Evolutionary conservation across 2,888 invertebrate genomes (phyloP), one percentile per base, ranked within the genome.

Genomic region (Gryllus longicercus): DNA sequence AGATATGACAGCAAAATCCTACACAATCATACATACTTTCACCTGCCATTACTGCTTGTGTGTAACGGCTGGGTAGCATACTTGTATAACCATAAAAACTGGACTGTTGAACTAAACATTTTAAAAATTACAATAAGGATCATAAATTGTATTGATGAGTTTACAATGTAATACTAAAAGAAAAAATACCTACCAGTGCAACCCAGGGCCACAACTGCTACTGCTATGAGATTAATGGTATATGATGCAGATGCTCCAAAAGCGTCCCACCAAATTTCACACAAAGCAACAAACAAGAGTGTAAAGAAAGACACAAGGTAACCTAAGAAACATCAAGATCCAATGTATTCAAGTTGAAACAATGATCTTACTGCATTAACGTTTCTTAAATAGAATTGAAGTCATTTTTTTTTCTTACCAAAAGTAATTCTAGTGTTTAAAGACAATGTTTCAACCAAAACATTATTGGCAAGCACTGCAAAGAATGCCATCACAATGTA

Each of bases 81-180:
- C 96, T 96, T 1, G 96, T 95, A 86, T 96, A 96, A 3, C 97
- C 97, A 86, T 97, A 97, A 87, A 96, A 97, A 85, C 96, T 96
- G 1, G 96, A 96, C 86, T 97, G 97, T 87, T 97, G 97, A 81
- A 97, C 94, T 90, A 85, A 76, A 85, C 86, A 81, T 84, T 83
- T 83, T 82, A 79, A 80, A 80, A 50, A 51, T 76, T 23, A n/a
- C 38, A n/a, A 63, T 18, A 77, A 25, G 75, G 75, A 80, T 77
- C 76, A 74, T 50, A 14, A 18, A 23, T 25, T 21, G 21, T n/a
- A 49, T 16, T 23, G 77, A 16, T 74, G 74, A 74, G 74, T 74
- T n/a, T 74, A 74, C n/a, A 21, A 11, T 10, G 18, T 74, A 18
- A 18, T 21, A 74, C 74, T 21, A 11, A 11, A 74, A 74, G n/a